A percentile compares a stretch with the other conserved stretches of the same genome.
These are phyloP conservation scores for Uropsilus gracilis DNA, from an alignment of 2,113 vertebrate species.

Conservation along the genomic window DNA sequence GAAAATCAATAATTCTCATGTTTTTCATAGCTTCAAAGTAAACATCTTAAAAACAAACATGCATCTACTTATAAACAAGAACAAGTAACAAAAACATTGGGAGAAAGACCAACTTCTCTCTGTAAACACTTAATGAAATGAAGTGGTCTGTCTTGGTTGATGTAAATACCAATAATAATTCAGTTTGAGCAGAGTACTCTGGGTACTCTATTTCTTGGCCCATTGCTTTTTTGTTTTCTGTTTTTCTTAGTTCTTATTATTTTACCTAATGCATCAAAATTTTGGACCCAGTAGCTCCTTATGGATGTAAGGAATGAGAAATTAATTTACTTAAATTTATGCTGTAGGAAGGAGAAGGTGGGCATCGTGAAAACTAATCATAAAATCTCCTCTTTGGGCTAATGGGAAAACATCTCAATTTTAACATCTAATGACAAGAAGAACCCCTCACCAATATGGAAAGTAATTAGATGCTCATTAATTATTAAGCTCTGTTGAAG, in stretches of 20 bases:
- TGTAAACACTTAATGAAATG: background rate
- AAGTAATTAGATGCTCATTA: slow-evolving; percentile 66
- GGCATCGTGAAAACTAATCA: background rate
- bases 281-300: background rate
- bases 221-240: background rate
- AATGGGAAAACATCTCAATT: background rate
- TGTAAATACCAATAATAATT: background rate
- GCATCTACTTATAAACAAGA: background rate
- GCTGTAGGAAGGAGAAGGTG: background rate
- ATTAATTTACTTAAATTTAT: background rate
- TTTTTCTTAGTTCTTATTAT: background rate
- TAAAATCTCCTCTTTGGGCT: background rate
- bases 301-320: background rate
- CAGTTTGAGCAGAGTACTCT: background rate
- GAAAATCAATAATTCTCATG: background rate
- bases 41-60: background rate
- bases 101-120: background rate
- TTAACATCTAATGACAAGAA: background rate
- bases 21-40: background rate
- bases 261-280: slow-evolving; percentile 25
- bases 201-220: background rate
- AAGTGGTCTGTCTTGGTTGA: background rate
- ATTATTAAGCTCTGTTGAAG: slow-evolving; percentile 78
- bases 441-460: background rate
- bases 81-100: background rate